phyloP scores from a whole-genome alignment of 2,113 vertebrate genomes.

The Podocnemis expansa region DNA sequence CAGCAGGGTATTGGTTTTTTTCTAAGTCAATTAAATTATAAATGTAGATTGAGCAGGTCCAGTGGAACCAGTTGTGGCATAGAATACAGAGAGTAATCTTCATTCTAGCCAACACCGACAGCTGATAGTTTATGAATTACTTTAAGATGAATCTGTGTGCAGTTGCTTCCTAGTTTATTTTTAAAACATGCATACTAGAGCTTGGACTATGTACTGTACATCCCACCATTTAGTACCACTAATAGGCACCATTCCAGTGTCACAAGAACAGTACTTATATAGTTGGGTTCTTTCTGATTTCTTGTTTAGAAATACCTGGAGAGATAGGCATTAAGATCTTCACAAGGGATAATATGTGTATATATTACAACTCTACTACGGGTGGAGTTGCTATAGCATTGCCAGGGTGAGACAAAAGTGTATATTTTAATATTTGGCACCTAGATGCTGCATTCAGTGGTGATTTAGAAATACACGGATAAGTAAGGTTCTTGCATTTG shows the following conservation, averaged over 20 bases:
- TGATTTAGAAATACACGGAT: constrained; percentile 59
- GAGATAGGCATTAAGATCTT: constrained; percentile 4
- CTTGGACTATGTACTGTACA: background rate
- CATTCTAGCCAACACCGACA: constrained; percentile 58
- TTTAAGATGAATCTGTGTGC: background rate
- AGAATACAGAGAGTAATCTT: constrained; percentile 26
- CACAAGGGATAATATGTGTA: background rate
- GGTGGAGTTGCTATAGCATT: constrained; percentile 41
- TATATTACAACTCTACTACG: background rate
- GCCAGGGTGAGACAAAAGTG: constrained; percentile 8
- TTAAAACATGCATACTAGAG: background rate
- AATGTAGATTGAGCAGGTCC: constrained; percentile 44
- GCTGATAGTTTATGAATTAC: background rate
- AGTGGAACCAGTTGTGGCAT: constrained; percentile 55
- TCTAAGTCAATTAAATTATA: constrained; percentile 66
- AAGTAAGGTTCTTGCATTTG: background rate
- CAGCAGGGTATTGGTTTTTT: constrained; percentile 64
- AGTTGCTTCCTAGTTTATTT: constrained; percentile 10
- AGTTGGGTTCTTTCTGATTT: constrained; percentile 6
- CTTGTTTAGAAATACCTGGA: constrained; percentile 19
- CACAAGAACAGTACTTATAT: background rate
- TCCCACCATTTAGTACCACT: background rate
- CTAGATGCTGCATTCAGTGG: constrained; percentile 19
- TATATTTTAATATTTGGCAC: constrained; percentile 45
- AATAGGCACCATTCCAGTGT: background rate